Conservation (phyloP, 1,140 invertebrate species). For the Drosophila ficusphila region DNA sequence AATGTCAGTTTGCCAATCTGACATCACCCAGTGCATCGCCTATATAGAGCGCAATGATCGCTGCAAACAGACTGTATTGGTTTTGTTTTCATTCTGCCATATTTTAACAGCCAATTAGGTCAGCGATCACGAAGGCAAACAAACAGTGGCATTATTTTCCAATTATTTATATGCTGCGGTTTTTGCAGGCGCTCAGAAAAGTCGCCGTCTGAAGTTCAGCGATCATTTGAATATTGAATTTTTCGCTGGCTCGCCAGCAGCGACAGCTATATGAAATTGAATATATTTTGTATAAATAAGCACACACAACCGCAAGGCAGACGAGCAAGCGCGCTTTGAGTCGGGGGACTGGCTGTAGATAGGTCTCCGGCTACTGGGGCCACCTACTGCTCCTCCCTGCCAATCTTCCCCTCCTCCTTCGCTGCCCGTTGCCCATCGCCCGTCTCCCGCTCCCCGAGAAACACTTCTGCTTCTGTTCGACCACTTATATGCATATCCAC, state of each 20-base stretch:
- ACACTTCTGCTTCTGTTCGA: conserved; percentile 10
- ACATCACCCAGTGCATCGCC: conserved; percentile 56
- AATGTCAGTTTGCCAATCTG: conserved; percentile 31
- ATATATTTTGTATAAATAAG: conserved; percentile 80
- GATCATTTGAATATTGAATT: conserved; percentile 79
- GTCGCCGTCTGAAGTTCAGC: conserved; percentile 37
- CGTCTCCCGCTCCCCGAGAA: conserved; percentile 8
- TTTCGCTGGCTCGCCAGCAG: conserved; percentile 39
- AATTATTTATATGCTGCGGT: conserved; percentile 19
- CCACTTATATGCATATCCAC: conserved; percentile 39
- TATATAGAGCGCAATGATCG: conserved; percentile 18
- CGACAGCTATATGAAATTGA: conserved; percentile 72
- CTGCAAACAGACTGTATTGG: conserved; percentile 53
- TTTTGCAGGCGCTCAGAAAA: conserved; percentile 69
- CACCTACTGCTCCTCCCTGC: conserved; percentile 20
- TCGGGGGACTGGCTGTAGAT: conserved; percentile 50
- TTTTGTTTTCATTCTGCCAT: conserved; percentile 46
- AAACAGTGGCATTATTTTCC: conserved; percentile 42
- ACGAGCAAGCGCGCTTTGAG: conserved; percentile 44
- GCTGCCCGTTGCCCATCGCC: no score
- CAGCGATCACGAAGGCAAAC: conserved; percentile 47
- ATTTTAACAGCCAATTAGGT: conserved; percentile 56
- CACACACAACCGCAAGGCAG: conserved; percentile 51
- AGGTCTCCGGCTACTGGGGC: conserved; percentile 42
- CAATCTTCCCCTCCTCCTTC: not conserved